Conservation (phyloP, 2,797 vertebrate genomes). For the Percopsis omiscomaycus region DNA sequence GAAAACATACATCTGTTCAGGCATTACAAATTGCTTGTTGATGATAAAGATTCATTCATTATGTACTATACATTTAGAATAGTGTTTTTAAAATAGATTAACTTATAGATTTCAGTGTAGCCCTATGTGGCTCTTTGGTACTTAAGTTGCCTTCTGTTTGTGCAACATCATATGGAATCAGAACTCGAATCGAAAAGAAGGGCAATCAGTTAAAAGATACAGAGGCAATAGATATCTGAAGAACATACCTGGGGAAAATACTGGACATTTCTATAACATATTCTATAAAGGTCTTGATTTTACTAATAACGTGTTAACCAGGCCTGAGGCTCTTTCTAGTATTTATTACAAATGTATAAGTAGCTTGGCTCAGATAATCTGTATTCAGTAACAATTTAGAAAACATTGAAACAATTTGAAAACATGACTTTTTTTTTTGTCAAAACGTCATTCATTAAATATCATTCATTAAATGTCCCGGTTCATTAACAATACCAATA, state of each 20-base stretch:
- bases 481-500: too few species aligned
- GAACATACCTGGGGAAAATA: background rate
- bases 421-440: too few species aligned
- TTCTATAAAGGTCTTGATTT: background rate
- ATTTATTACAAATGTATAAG: too few species aligned
- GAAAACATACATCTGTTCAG: constrained; percentile 38
- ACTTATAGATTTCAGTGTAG: constrained; percentile 53
- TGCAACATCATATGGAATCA: constrained; percentile 42
- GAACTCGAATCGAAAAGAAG: constrained; percentile 42
- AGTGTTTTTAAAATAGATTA: constrained; percentile 60
- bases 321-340: too few species aligned
- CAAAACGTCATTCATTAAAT: too few species aligned
- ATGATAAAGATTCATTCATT: constrained; percentile 51
- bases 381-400: too few species aligned
- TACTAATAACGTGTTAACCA: background rate
- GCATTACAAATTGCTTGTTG: constrained; percentile 57
- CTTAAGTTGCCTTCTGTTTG: constrained; percentile 38
- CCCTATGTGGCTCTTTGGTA: constrained; percentile 55
- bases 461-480: too few species aligned
- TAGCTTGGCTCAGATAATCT: too few species aligned
- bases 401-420: too few species aligned
- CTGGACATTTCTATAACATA: background rate
- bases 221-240: background rate
- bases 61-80: constrained; percentile 53
- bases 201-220: background rate